Conservation (phyloP, 1,140 invertebrate genomes). For the Polypedilum vanderplanki region DNA sequence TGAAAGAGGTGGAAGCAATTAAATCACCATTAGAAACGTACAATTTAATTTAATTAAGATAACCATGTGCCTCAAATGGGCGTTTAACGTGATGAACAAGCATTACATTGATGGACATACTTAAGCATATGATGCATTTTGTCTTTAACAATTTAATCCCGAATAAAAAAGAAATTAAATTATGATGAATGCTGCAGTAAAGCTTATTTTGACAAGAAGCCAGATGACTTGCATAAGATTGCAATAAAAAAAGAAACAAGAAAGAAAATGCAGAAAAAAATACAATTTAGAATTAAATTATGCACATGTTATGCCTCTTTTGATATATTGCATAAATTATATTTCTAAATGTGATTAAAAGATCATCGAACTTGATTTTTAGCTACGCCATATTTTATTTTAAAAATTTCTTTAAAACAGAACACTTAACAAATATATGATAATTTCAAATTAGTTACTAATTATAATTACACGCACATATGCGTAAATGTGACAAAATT, state of each 20-base stretch:
- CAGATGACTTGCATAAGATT: background rate
- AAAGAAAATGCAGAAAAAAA: background rate
- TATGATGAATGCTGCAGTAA: background rate
- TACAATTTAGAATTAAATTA: background rate
- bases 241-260: background rate
- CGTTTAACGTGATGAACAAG: constrained; percentile 17
- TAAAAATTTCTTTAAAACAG: background rate
- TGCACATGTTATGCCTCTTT: constrained; percentile 16
- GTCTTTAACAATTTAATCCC: background rate
- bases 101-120: constrained; percentile 4
- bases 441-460: too few species aligned
- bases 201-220: background rate
- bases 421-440: too few species aligned
- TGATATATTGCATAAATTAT: too few species aligned
- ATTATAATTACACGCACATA: too few species aligned
- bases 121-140: background rate
- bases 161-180: background rate
- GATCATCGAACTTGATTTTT: background rate
- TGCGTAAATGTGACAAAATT: too few species aligned
- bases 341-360: constrained; percentile 2
- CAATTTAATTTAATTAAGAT: constrained; percentile 20
- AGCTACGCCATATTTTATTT: background rate
- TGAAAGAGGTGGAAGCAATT: background rate
- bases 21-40: constrained; percentile 6
- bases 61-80: background rate